A percentile compares a stretch with the other conserved stretches of the same genome.
Evolutionary conservation across 2,113 vertebrate species (phyloP).

Genomic region (Gambusia holbrooki): DNA sequence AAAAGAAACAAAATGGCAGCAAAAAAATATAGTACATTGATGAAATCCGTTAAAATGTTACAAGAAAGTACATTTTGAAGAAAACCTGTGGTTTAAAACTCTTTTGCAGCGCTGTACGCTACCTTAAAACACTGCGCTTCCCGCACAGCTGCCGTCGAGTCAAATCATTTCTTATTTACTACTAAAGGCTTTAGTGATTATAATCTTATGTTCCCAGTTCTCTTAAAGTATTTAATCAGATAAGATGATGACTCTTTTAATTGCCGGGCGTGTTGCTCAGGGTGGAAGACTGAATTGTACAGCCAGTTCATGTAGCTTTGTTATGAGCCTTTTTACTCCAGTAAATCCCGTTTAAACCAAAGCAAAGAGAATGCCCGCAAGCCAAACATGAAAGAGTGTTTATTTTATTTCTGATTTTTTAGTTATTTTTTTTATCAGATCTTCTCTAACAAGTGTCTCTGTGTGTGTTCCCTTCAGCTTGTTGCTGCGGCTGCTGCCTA

Average conservation of each 20-base stretch:
- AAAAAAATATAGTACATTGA: neutral
- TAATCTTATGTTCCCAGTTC: neutral
- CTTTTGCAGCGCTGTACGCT: neutral
- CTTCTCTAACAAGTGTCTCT: neutral
- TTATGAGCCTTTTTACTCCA: neutral
- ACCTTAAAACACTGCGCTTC: neutral
- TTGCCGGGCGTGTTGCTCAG: conserved; percentile 25
- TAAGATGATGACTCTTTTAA: neutral
- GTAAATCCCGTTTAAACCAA: neutral
- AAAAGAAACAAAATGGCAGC: neutral
- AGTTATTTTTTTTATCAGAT: neutral
- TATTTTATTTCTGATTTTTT: neutral
- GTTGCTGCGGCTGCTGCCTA: conserved; percentile 12
- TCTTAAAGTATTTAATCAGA: neutral
- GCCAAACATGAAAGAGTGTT: neutral
- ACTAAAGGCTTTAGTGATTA: no score
- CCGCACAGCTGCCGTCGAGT: neutral
- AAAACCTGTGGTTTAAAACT: neutral
- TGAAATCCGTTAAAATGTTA: neutral
- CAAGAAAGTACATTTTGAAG: neutral
- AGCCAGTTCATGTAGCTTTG: conserved; percentile 9
- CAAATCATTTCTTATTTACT: neutral
- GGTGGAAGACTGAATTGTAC: conserved; percentile 5
- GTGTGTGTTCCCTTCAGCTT: conserved; percentile 49
- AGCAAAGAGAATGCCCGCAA: neutral